Percentiles rank a stretch among this genome's conserved stretches.
Evolutionary conservation across 2,797 vertebrate genomes (phyloP).

Genomic region (Acanthurus tractus): DNA sequence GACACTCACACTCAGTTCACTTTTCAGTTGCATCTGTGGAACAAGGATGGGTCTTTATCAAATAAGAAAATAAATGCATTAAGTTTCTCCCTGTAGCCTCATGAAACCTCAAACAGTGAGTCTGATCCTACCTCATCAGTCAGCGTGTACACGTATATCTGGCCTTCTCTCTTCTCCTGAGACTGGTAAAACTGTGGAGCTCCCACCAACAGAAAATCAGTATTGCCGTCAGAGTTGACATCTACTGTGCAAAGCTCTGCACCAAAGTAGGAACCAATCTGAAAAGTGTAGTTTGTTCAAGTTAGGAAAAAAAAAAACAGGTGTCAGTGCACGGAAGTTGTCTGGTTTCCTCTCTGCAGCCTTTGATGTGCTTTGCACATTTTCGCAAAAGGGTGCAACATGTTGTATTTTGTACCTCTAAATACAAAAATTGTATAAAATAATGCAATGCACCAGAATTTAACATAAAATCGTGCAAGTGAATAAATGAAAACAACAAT

Average conservation of each 20-base stretch:
- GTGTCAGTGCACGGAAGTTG: conserved; percentile 14
- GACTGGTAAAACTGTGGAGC: conserved; percentile 83
- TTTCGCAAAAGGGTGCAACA: not conserved
- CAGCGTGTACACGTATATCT: conserved; percentile 83
- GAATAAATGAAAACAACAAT: too few relatives aligned
- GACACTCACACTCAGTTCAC: conserved; percentile 55
- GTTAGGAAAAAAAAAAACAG: too few relatives aligned
- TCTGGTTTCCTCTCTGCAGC: conserved; percentile 43
- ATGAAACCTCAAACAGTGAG: too few relatives aligned
- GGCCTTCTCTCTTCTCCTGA: conserved; percentile 83
- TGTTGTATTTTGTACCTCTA: not conserved
- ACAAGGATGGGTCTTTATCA: not conserved
- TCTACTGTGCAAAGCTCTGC: conserved; percentile 87
- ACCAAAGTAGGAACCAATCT: conserved; percentile 93
- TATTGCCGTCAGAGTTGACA: conserved; percentile 80
- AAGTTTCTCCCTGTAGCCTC: not conserved
- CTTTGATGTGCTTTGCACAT: not conserved
- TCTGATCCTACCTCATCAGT: conserved; percentile 67
- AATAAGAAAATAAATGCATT: not conserved
- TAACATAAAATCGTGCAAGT: too few relatives aligned
- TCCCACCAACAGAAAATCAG: conserved; percentile 89
- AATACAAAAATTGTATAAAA: not conserved
- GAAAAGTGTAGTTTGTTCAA: conserved; percentile 17
- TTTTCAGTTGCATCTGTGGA: conserved; percentile 66
- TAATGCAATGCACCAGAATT: too few relatives aligned